Evolutionary conservation across 2,888 invertebrate species (phyloP), one percentile per base, ranked within the genome.

Genomic region (Nomada goodeniana): DNA sequence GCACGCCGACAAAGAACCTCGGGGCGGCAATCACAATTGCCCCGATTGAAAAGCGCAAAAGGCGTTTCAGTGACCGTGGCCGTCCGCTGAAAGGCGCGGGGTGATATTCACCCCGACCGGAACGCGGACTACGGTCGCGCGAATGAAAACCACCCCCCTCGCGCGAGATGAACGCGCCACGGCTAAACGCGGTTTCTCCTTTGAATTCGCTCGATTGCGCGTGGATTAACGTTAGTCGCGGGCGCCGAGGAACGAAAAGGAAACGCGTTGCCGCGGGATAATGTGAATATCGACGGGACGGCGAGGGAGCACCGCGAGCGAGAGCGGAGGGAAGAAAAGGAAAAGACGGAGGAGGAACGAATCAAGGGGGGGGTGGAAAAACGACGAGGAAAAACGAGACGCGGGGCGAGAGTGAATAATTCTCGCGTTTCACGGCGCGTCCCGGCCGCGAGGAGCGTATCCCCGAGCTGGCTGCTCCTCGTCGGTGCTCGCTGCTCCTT

Each of bases 141-240:
- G 47, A 47, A 47, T 47, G 15, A 47, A 47, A 10, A 47, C 67
- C 53, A 4, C n/a, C 29, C 23, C 23, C 23, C 23, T 1, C 23
- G n/a, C 18, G n/a, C 15, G 15, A 2, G 15, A 60, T 70, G 70
- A 60, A 57, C 20, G 18, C 44, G 36, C 5, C 36, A n/a, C 44
- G 20, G 44, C 47, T 13, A 23, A 23, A n/a, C 23, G 50, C 57
- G 57, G 52, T 74, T 47, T 47, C 71, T 63, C 57, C 44, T 53
- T 65, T 26, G 70, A 26, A 68, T 64, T 53, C 52, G 68, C 68
- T 80, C 74, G 78, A 86, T 86, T 81, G 79, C 76, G 29, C 80
- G 60, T 76, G 57, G 73, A 82, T 86, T 75, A 83, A 83, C 79
- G 82, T 74, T 11, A 23, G 61, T 53, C 44, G 75, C 26, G 13